Evolutionary conservation across 2,888 invertebrate species (phyloP).

Genomic region (Pseudococcus jackbeardsleyi): DNA sequence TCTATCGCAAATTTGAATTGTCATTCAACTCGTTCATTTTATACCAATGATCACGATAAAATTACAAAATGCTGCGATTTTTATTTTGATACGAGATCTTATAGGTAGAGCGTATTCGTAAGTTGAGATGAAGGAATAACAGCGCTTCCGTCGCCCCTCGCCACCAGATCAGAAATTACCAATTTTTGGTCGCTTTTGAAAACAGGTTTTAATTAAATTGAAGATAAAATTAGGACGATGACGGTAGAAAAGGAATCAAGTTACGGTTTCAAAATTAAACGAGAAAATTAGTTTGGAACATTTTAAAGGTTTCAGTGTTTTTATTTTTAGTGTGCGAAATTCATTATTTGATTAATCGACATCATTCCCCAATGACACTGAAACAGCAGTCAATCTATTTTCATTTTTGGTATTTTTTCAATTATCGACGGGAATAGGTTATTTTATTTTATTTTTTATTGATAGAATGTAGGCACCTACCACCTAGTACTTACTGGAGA

Average conservation of each 20-base stretch:
- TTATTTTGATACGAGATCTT: neutral
- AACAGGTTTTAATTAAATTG: conserved; percentile 18
- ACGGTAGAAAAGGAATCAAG: neutral
- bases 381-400: neutral
- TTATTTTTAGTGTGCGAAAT: neutral
- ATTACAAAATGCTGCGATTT: neutral
- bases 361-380: neutral
- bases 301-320: neutral
- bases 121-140: neutral
- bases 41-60: neutral
- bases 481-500: no score
- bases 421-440: no score
- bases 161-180: neutral
- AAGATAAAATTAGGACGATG: neutral
- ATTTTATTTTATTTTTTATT: no score
- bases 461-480: neutral
- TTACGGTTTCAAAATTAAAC: neutral
- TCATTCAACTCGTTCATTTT: neutral
- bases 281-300: conserved; percentile 13
- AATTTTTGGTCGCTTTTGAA: neutral
- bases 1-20: neutral
- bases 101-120: neutral
- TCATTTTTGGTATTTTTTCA: no score
- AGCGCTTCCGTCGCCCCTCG: neutral
- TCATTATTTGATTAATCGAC: neutral